Percentiles rank a stretch among this genome's conserved stretches.
Conservation (phyloP, 37 sponge, comb jelly and placozoan species). For the Bolinopsis microptera region DNA sequence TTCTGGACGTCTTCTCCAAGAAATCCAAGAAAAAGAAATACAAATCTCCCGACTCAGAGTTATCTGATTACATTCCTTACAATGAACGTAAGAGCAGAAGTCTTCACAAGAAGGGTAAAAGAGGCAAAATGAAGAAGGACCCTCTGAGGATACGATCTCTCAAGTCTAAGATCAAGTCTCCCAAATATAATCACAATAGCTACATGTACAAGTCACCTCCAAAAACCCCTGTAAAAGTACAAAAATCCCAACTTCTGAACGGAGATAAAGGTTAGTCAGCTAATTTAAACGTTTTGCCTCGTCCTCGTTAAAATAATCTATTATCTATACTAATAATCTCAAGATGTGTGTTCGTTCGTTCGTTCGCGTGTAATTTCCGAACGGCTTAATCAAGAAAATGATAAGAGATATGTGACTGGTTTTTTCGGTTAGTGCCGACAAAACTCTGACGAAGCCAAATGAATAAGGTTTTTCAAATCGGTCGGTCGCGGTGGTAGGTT, state of each 20-base stretch:
- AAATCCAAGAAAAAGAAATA: constrained; percentile 58
- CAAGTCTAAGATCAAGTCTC: constrained; percentile 41
- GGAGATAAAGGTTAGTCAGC: constrained; percentile 31
- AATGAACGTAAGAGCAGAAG: not conserved
- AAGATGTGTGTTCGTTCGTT: too few species aligned
- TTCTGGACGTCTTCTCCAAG: constrained; percentile 53
- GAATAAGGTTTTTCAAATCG: too few species aligned
- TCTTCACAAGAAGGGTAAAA: constrained; percentile 48
- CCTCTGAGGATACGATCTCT: constrained; percentile 42
- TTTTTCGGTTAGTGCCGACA: too few species aligned
- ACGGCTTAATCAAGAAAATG: too few species aligned
- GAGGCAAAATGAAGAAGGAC: constrained; percentile 53
- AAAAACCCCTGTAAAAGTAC: constrained; percentile 40
- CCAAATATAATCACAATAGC: constrained; percentile 27
- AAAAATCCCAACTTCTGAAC: not conserved
- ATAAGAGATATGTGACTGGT: too few species aligned
- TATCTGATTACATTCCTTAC: constrained; percentile 32
- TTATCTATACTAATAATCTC: too few species aligned
- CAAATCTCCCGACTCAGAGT: constrained; percentile 48
- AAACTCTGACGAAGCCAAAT: too few species aligned
- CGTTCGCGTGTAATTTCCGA: too few species aligned
- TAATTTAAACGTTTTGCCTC: not conserved
- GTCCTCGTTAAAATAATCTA: too few species aligned
- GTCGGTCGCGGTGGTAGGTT: too few species aligned
- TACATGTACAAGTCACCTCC: constrained; percentile 64